Evolutionary conservation across 2,888 invertebrate species (phyloP).

Genomic region (Hypselothyrea guttata): DNA sequence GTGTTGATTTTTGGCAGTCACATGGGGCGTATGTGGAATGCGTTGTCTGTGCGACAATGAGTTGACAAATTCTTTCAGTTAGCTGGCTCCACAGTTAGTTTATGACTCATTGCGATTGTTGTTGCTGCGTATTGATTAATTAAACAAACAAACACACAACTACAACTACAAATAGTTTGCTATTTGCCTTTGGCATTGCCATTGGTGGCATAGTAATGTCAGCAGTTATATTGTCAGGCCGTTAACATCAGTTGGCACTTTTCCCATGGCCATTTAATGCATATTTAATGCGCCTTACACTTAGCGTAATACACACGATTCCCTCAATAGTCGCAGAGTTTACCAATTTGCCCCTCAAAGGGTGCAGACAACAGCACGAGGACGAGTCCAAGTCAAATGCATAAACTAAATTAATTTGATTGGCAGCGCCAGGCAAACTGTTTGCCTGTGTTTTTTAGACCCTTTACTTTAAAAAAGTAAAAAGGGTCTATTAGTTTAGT

Average conservation of each 20-base stretch:
- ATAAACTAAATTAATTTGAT: constrained; percentile 64
- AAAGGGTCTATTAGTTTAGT: too few species aligned
- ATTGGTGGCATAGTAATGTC: constrained; percentile 23
- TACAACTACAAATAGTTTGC: too few species aligned
- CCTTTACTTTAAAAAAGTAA: constrained; percentile 7
- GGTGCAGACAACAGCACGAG: constrained; percentile 8
- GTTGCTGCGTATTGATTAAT: constrained; percentile 49
- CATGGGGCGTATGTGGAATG: constrained; percentile 44
- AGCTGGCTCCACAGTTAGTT: too few species aligned
- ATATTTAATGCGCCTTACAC: constrained; percentile 61
- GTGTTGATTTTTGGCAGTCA: constrained; percentile 39
- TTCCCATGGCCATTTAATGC: constrained; percentile 60
- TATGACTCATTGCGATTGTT: constrained; percentile 39
- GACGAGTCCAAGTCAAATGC: constrained; percentile 28
- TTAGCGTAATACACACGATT: constrained; percentile 15
- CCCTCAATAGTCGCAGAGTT: background rate
- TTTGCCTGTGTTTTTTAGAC: too few species aligned
- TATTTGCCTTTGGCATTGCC: too few species aligned
- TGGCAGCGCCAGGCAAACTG: constrained; percentile 39
- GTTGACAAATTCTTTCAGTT: constrained; percentile 42
- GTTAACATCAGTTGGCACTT: constrained; percentile 52
- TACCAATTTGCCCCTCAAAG: too few species aligned
- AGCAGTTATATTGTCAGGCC: constrained; percentile 38
- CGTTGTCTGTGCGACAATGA: constrained; percentile 30
- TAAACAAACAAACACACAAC: constrained; percentile 17